Base-by-base conservation (phyloP, 2,888 invertebrate genomes). In the Cotesia congregata region DNA sequence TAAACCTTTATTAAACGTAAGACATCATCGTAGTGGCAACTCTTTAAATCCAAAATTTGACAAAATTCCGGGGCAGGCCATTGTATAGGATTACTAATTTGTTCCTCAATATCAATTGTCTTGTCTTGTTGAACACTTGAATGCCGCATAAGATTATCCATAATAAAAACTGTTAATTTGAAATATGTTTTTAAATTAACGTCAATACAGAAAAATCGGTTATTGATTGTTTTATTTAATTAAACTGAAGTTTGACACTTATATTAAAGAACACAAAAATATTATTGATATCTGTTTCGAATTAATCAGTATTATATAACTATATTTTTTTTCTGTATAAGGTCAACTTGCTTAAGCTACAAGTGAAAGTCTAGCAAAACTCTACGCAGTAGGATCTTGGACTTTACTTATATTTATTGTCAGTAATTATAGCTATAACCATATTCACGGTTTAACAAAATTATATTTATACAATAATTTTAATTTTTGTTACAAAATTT, bases 1-100 rank as follows among this genome's bases (percentile, higher is more conserved):
- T 75, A 6, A 84, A 88, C 88, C 85, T 87, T 87, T 78, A 88
- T 84, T 38, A 88, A 77, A 72, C 80, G 82, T 39, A 84, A 62
- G 41, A 80, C 85, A 76, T 86, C 86, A 6, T 84, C 83, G 76
- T 86, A 86, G 67, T 84, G 83, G 15, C 76, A 67, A 73, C 85
- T 85, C 38, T 80, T 79, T 3, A 88, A 78, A 79, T 88, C 88
- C n/a, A 83, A 75, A 65, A 88, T 86, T 67, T 76, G 82, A 67
- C 82, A 86, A 68, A 76, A 81, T 17, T 79, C 39, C 2, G 83
- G 78, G 2, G 81, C 78, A 17, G 78, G 78, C 88, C 88, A 88
- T 12, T 74, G 69, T 1, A 88, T 76, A 1, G 88, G 85, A 1
- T 81, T 82, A 5, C 72, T 72, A 71, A 86, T 85, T 72, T 79